phyloP scores from a whole-genome alignment of 2,797 vertebrate genomes.

The Rhinogobio ventralis region DNA sequence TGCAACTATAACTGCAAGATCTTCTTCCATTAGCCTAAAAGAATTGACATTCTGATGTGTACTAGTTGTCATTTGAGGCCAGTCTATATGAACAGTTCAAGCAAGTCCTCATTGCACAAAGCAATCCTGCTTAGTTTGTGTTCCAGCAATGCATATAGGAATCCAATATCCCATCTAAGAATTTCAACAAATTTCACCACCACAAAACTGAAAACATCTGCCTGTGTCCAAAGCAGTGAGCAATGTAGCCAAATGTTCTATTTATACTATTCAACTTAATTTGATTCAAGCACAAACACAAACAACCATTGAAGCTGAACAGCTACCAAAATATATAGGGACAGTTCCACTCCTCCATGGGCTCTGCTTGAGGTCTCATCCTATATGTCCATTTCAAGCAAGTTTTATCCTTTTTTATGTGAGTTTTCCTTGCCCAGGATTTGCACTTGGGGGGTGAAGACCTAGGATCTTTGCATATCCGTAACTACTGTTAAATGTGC shows the following conservation, averaged over 20 bases:
- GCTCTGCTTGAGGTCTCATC: not conserved
- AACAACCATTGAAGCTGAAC: not conserved
- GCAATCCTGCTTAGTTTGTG: not conserved
- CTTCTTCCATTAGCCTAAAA: too few relatives aligned
- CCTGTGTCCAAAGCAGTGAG: not conserved
- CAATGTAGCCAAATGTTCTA: not conserved
- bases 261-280: not conserved
- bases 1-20: not conserved
- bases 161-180: not conserved
- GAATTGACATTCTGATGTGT: not conserved
- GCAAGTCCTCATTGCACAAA: not conserved
- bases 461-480: not conserved
- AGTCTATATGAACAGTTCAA: not conserved
- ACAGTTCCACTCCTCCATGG: not conserved
- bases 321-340: not conserved
- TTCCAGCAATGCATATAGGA: not conserved
- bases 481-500: not conserved
- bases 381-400: not conserved
- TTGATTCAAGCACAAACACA: not conserved
- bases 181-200: slow-evolving; percentile 6
- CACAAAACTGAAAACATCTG: slow-evolving; percentile 10
- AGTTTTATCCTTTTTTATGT: not conserved
- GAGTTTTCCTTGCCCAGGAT: not conserved
- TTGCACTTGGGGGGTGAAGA: not conserved
- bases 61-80: not conserved